A percentile compares a stretch with the other conserved stretches of the same genome.
These are phyloP conservation scores for Nipponacmea schrenckii DNA, from an alignment of 2,888 invertebrate species.

Conservation along the genomic window DNA sequence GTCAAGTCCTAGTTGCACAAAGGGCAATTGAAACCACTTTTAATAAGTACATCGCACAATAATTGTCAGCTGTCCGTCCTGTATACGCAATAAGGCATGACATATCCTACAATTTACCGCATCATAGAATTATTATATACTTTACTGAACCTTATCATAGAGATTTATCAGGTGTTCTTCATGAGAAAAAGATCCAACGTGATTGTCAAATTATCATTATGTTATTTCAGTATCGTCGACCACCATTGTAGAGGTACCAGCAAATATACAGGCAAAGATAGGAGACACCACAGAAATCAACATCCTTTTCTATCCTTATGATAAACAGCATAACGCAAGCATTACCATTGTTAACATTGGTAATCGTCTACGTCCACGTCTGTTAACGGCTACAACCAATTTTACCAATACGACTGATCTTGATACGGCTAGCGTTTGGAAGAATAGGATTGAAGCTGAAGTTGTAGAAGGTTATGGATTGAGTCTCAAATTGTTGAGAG, in stretches of 20 bases:
- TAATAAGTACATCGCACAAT: too few species aligned
- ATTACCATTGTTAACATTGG: background rate
- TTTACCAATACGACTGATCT: background rate
- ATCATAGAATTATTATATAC: too few species aligned
- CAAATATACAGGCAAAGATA: background rate
- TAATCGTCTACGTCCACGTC: background rate
- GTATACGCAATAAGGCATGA: too few species aligned
- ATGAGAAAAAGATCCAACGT: too few species aligned
- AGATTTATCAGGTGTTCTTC: too few species aligned
- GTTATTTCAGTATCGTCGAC: background rate
- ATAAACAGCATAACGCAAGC: background rate
- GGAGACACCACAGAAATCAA: background rate
- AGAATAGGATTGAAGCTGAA: background rate
- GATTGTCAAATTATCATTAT: background rate
- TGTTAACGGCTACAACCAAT: background rate
- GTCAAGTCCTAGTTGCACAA: too few species aligned
- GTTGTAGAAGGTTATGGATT: background rate
- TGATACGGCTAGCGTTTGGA: background rate
- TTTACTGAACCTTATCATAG: too few species aligned
- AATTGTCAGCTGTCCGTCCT: too few species aligned
- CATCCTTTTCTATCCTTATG: background rate
- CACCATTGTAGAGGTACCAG: background rate
- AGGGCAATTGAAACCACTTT: too few species aligned
- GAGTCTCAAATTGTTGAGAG: background rate
- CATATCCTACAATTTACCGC: too few species aligned